Conservation (phyloP, 2,113 vertebrate species). For the Cryptomyrus ogoouensis region DNA sequence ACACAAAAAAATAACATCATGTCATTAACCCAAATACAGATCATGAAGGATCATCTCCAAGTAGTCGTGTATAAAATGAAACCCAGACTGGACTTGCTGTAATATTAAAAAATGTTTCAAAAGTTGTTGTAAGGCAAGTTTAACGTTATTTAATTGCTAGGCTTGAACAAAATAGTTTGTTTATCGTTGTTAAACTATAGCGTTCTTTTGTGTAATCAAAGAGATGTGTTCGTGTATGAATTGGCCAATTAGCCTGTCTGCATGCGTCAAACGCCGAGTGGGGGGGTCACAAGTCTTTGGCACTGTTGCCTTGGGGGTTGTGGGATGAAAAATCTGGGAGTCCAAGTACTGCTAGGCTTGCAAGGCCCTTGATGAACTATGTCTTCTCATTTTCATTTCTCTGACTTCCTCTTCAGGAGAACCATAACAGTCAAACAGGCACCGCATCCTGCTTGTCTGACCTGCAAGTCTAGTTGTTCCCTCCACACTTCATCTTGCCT, state of each 20-base stretch:
- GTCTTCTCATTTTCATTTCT: neutral
- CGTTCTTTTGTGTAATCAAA: neutral
- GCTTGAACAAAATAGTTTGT: neutral
- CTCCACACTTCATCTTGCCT: neutral
- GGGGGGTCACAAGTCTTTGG: neutral
- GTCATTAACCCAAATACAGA: neutral
- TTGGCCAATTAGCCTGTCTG: neutral
- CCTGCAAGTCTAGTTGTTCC: neutral
- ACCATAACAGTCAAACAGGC: neutral
- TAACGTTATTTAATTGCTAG: neutral
- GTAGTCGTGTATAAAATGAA: neutral
- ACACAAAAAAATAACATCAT: neutral
- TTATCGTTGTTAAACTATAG: neutral
- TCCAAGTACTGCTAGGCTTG: neutral
- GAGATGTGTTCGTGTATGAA: neutral
- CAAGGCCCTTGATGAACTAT: neutral
- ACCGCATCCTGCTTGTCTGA: neutral
- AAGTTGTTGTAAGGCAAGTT: neutral
- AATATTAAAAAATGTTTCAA: neutral
- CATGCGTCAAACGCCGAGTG: neutral
- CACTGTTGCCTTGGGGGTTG: neutral
- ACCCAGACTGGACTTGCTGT: neutral
- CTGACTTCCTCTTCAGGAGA: neutral
- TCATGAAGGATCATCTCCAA: neutral
- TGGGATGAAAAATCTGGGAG: neutral